These are phyloP conservation scores for Kryptolebias marmoratus DNA, from an alignment of 2,113 vertebrate species.

Conservation along the genomic window DNA sequence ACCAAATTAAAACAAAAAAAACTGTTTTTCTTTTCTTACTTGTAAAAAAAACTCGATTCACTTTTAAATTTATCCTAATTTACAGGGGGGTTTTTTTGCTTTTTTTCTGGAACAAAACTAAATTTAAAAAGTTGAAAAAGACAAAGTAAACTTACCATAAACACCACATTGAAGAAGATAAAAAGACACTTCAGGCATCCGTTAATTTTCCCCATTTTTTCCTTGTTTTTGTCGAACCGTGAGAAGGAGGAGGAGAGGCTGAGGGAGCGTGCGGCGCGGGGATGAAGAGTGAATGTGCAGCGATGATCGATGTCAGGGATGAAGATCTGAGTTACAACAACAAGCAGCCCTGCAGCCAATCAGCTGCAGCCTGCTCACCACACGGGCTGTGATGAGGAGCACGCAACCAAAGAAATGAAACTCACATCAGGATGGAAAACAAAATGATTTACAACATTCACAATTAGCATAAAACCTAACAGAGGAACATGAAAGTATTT, in stretches of 20 bases:
- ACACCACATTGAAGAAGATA: conserved; percentile 69
- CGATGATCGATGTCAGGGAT: background rate
- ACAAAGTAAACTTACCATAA: conserved; percentile 56
- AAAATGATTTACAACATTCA: no score
- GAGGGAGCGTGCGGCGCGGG: background rate
- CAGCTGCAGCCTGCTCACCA: background rate
- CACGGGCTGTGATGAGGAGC: no score
- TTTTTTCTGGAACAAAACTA: background rate
- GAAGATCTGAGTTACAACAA: background rate
- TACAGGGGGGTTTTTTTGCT: background rate
- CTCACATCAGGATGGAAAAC: no score
- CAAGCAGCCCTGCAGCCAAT: conserved; percentile 19
- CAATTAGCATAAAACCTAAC: no score
- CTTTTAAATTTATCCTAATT: background rate
- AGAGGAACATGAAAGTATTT: no score
- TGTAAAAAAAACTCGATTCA: background rate
- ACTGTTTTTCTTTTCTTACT: background rate
- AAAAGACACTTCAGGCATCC: conserved; percentile 69
- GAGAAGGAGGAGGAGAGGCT: conserved; percentile 2
- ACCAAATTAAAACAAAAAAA: no score
- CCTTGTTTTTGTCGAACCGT: background rate
- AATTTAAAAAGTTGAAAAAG: background rate
- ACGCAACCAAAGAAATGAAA: no score
- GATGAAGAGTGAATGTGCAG: background rate
- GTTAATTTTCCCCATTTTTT: conserved; percentile 71